Conservation (phyloP, 2,888 invertebrate species). For the Pherbina coryleti region DNA sequence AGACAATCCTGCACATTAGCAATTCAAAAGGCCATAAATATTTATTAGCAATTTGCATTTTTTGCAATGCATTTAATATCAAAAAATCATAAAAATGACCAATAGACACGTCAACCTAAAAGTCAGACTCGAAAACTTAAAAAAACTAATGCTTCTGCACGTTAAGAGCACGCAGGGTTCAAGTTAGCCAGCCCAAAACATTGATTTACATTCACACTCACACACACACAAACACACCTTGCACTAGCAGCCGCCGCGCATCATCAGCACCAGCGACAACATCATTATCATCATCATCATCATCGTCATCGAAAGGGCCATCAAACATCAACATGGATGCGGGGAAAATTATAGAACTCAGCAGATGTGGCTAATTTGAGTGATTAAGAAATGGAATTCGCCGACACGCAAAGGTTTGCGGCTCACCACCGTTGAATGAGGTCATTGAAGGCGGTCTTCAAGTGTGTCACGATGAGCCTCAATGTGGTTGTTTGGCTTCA, state of each 20-base stretch:
- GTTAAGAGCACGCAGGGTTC: too few relatives aligned
- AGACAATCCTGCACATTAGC: background rate
- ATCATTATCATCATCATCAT: background rate
- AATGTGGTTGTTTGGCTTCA: background rate
- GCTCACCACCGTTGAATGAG: slow-evolving; percentile 8
- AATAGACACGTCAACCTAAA: background rate
- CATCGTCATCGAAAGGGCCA: background rate
- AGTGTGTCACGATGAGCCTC: background rate
- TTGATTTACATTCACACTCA: too few relatives aligned
- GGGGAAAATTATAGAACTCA: slow-evolving; percentile 3
- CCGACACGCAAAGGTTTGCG: background rate
- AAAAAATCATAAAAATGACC: background rate
- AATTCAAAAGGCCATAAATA: background rate
- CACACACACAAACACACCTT: too few relatives aligned
- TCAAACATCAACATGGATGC: background rate
- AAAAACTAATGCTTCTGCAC: too few relatives aligned
- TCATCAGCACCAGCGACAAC: background rate
- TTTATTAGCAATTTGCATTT: slow-evolving; percentile 21
- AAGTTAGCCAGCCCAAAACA: too few relatives aligned
- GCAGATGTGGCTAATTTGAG: slow-evolving; percentile 16
- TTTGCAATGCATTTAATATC: background rate
- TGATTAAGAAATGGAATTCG: slow-evolving; percentile 16
- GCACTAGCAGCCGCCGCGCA: background rate
- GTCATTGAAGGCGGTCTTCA: background rate
- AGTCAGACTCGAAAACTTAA: too few relatives aligned